Evolutionary conservation across 2,113 vertebrate genomes (phyloP).

Genomic region (Colossoma macropomum): DNA sequence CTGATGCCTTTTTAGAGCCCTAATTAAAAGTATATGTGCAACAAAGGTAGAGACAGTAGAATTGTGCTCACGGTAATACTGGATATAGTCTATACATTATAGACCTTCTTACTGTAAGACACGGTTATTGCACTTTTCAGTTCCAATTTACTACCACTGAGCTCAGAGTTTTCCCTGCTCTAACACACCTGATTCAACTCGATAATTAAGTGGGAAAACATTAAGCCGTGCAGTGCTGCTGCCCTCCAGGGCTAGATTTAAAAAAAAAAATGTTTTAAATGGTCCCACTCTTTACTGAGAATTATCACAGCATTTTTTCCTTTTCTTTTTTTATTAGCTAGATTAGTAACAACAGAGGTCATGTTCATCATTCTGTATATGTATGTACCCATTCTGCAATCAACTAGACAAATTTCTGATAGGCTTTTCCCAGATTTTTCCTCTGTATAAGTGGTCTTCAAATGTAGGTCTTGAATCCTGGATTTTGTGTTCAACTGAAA

Average conservation of each 20-base stretch:
- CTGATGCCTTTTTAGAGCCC: background rate
- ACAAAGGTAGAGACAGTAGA: background rate
- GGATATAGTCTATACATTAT: background rate
- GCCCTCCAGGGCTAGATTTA: background rate
- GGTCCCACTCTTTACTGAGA: background rate
- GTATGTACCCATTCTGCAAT: no score
- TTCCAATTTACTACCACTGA: background rate
- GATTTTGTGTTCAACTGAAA: no score
- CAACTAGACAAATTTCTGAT: no score
- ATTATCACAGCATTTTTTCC: background rate
- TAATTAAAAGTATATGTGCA: background rate
- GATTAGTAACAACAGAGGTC: background rate
- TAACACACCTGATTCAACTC: background rate
- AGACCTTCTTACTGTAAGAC: background rate
- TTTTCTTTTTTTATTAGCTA: background rate
- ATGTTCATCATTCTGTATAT: background rate
- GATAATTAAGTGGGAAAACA: conserved; percentile 4
- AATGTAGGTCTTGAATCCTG: no score
- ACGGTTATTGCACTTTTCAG: background rate
- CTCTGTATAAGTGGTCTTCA: no score
- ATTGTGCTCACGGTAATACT: background rate
- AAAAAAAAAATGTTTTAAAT: background rate
- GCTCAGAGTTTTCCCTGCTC: background rate
- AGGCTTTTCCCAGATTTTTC: no score
- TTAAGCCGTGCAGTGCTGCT: background rate